Evolutionary conservation across 2,113 vertebrate species (phyloP).

Genomic region (Natator depressus): DNA sequence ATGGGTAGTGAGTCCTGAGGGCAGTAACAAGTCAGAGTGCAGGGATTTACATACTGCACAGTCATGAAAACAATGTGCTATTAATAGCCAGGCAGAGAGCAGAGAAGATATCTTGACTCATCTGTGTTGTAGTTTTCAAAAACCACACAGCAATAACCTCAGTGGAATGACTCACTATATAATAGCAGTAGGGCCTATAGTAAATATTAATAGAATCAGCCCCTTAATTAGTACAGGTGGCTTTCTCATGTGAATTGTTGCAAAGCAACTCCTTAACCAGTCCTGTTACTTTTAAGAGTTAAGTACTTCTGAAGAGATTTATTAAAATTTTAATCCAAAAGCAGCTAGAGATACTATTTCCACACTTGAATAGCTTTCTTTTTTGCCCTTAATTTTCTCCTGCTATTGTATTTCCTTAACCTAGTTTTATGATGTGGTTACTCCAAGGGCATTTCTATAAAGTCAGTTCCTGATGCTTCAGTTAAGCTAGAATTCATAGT

Average conservation of each 20-base stretch:
- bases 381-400: neutral
- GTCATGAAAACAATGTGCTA: neutral
- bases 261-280: neutral
- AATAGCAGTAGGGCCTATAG: neutral
- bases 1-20: neutral
- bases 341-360: neutral
- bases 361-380: neutral
- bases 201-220: neutral
- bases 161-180: neutral
- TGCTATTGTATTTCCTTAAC: neutral
- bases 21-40: neutral
- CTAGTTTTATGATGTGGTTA: neutral
- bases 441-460: neutral
- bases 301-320: neutral
- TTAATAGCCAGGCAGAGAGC: neutral
- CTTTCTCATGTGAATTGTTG: neutral
- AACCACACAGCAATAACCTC: neutral
- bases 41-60: neutral
- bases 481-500: neutral
- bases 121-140: neutral
- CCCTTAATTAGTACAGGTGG: neutral
- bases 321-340: neutral
- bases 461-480: neutral
- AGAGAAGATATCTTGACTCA: neutral
- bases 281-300: neutral